A percentile compares a stretch with the other conserved stretches of the same genome.
These are phyloP conservation scores for Sinella curviseta DNA, from an alignment of 1,140 invertebrate species.

Conservation along the genomic window DNA sequence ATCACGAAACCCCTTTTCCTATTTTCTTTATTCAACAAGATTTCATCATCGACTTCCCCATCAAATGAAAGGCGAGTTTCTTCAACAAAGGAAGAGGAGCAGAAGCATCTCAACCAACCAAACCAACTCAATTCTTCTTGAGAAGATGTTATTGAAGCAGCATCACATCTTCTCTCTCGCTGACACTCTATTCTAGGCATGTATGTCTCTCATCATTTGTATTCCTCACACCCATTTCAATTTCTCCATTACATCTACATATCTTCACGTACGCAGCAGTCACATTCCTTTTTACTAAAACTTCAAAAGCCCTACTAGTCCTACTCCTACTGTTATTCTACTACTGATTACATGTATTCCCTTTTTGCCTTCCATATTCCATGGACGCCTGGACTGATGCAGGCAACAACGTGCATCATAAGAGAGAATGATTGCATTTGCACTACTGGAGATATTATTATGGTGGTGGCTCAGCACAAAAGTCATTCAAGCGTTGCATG, in stretches of 20 bases:
- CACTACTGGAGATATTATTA: too few relatives aligned
- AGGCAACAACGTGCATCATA: too few relatives aligned
- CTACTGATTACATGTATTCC: too few relatives aligned
- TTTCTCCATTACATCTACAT: background rate
- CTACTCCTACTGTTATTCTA: too few relatives aligned
- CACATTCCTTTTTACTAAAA: background rate
- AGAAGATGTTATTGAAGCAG: too few relatives aligned
- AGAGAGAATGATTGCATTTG: too few relatives aligned
- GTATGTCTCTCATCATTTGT: conserved; percentile 14
- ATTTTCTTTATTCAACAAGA: too few relatives aligned
- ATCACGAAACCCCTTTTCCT: background rate
- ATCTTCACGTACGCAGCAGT: background rate
- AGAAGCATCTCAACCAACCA: background rate
- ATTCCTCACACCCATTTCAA: background rate
- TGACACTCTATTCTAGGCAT: background rate
- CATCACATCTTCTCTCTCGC: background rate
- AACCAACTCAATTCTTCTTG: background rate
- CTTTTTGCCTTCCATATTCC: too few relatives aligned
- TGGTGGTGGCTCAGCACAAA: too few relatives aligned
- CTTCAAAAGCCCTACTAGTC: background rate
- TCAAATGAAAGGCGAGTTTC: background rate
- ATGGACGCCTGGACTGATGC: too few relatives aligned
- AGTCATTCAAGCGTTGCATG: too few relatives aligned
- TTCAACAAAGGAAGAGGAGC: background rate
- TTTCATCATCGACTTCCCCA: background rate